Evolutionary conservation across 2,888 invertebrate genomes (phyloP), one percentile per base, ranked within the genome.

Genomic region (Nephrocerus scutellatus): DNA sequence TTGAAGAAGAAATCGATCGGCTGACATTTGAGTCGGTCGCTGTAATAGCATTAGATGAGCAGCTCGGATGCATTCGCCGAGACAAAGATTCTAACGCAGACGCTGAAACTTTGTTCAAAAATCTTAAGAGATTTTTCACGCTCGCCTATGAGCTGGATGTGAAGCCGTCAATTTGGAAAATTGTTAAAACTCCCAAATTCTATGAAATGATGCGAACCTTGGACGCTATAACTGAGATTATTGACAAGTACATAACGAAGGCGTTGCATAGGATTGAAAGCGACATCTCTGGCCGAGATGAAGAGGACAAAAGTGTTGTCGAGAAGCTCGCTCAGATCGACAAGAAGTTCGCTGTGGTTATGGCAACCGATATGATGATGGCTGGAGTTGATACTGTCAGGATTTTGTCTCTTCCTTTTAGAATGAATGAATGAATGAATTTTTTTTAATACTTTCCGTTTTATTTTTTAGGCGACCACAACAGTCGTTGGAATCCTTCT

Each of bases 351-450:
- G 80, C 80, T 2, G 51, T 73, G 15, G 70, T 75, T 49, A 80
- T 80, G 77, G 76, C 76, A 2, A 72, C 75, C 47, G 81, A 82
- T 58, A 76, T 81, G 77, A 52, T 81, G 13, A 63, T 75, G 26
- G 80, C 78, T 37, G 81, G 81, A 40, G 73, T 82, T 30, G 82
- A 82, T 53, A 81, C 80, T 39, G 80, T 84, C 66, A 70, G 68
- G 49, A n/a, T n/a, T n/a, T n/a, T n/a, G n/a, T n/a, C n/a, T n/a
- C n/a, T n/a, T n/a, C n/a, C 36, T 12, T 14, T 5, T 4, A 4
- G 12, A n/a, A 9, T 14, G 19, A 19, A 26, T 10, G 19, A 7
- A 12, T 26, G 15, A 14, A n/a, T 30, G 10, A 23, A 13, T 14
- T 28, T 23, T n/a, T n/a, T n/a, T n/a, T n/a, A n/a, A n/a, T n/a